Evolutionary conservation across 1,140 invertebrate genomes (phyloP), one percentile per base, ranked within the genome.

Genomic region (Pseudomyrmex gracilis): DNA sequence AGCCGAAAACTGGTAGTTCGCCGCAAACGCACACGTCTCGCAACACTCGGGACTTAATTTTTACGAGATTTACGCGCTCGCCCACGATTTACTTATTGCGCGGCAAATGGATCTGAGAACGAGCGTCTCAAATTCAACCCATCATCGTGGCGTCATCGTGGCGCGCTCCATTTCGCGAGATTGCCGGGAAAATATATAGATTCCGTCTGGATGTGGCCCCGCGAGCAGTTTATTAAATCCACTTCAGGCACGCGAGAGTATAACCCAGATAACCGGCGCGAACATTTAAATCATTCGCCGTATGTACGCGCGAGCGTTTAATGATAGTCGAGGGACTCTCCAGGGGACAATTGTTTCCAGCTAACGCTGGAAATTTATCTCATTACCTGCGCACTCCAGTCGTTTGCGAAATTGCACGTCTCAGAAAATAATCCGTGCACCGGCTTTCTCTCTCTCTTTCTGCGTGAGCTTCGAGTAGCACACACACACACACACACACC

Each of bases 311-410:
- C 17, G 24, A n/a, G 43, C 73, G 34, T 84, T 77, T 87, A 78
- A 87, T 55, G 58, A 77, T 5, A 53, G 12, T 20, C n/a, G 58
- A 60, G 85, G 64, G 82, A 34, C 71, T 76, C 71, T 22, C 78
- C 78, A 60, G 77, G 73, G 61, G 85, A 76, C 78, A 60, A 70
- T 51, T 80, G 86, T 57, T 71, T 82, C 49, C 57, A 51, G 24
- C 73, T 61, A 67, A 58, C 58, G 13, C 58, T 64, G 61, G 85
- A 83, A 71, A 87, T 86, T 86, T 87, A 87, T 87, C 85, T 86
- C 85, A 87, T 87, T 87, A 87, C 47, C 34, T n/a, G n/a, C 34
- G 7, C 22, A 5, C 34, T 5, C 34, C 24, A 68, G 53, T 24
- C 61, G 61, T 64, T 45, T 55, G 74, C 17, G 8, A 22, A 78